phyloP scores from a whole-genome alignment of 2,888 invertebrate genomes.

The Amblyteles armatorius region DNA sequence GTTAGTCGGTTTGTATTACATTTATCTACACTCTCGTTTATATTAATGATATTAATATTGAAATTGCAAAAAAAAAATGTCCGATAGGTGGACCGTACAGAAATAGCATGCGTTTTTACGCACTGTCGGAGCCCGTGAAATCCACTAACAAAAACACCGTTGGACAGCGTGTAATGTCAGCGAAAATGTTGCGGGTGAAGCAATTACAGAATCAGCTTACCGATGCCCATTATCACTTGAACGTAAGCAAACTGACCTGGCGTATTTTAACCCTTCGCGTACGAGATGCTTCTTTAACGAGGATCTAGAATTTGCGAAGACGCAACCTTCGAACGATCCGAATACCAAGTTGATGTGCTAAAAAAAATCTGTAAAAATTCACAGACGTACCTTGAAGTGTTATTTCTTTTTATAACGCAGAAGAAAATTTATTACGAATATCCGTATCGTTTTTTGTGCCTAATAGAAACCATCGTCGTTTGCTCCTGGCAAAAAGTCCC shows the following conservation, averaged over 20 bases:
- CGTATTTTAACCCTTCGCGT: background rate
- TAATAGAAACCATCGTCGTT: too few relatives aligned
- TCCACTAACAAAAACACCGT: conserved; percentile 74
- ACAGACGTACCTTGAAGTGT: too few relatives aligned
- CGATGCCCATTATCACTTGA: conserved; percentile 92
- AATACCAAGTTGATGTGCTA: too few relatives aligned
- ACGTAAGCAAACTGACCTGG: conserved; percentile 85
- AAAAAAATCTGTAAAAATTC: too few relatives aligned
- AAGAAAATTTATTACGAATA: too few relatives aligned
- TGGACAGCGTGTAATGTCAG: conserved; percentile 90
- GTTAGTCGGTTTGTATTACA: conserved; percentile 76
- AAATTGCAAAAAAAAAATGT: conserved; percentile 20
- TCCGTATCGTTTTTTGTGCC: too few relatives aligned
- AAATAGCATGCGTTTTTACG: conserved; percentile 84
- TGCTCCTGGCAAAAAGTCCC: too few relatives aligned
- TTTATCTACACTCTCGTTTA: background rate
- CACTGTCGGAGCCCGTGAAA: conserved; percentile 74
- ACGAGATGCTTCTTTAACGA: too few relatives aligned
- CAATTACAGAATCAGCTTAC: conserved; percentile 92
- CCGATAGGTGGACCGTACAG: conserved; percentile 80
- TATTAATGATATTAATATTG: conserved; percentile 25
- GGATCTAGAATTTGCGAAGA: too few relatives aligned
- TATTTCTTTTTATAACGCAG: too few relatives aligned
- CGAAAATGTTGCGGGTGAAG: conserved; percentile 91
- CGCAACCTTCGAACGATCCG: too few relatives aligned